Evolutionary conservation across 2,113 vertebrate genomes (phyloP).

Genomic region (Galbula dea): DNA sequence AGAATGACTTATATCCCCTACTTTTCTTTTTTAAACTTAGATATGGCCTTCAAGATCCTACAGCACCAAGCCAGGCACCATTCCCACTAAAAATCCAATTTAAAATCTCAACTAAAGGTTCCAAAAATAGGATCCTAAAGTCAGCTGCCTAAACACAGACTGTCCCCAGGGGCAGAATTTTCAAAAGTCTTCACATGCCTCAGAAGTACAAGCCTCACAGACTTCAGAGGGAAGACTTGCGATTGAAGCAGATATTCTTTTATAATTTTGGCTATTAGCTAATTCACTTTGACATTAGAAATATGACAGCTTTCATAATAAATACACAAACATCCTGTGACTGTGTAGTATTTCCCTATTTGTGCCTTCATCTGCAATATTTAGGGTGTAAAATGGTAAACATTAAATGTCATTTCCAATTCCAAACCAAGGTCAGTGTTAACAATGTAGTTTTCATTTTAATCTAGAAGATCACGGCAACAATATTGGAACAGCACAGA

Average conservation of each 20-base stretch:
- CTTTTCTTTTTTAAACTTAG: background rate
- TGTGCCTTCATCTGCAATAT: background rate
- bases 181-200: conserved; percentile 27
- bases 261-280: background rate
- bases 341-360: conserved; percentile 29
- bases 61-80: background rate
- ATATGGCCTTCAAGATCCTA: background rate
- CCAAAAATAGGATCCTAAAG: conserved; percentile 39
- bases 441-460: conserved; percentile 27
- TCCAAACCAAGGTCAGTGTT: background rate
- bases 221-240: conserved; percentile 31
- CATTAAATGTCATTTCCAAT: background rate
- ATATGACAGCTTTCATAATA: background rate
- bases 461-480: background rate
- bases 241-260: conserved; percentile 17
- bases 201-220: conserved; percentile 9
- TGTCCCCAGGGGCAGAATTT: background rate
- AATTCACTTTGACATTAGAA: background rate
- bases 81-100: conserved; percentile 16
- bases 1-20: fast-evolving
- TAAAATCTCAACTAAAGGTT: conserved; percentile 13
- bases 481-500: fast-evolving
- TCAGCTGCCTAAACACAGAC: conserved; percentile 19
- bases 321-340: conserved; percentile 43
- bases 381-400: background rate